phyloP scores from a whole-genome alignment of 2,113 vertebrate genomes.

The Arvicanthis niloticus region DNA sequence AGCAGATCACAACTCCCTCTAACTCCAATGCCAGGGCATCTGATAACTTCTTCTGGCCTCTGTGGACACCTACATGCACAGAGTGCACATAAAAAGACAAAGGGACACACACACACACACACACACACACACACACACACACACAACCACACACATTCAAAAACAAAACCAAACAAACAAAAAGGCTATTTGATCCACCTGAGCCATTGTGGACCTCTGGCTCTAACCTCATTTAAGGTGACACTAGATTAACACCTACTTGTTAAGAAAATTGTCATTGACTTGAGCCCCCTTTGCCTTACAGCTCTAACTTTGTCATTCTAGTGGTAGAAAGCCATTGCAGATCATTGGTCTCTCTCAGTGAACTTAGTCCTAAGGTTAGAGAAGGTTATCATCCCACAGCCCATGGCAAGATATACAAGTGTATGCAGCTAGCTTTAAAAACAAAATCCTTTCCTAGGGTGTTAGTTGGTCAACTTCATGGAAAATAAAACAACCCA shows the following conservation, averaged over 20 bases:
- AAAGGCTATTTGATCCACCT: neutral
- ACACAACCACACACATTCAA: neutral
- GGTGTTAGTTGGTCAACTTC: neutral
- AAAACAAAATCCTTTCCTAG: neutral
- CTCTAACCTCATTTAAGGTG: neutral
- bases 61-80: neutral
- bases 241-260: neutral
- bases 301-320: neutral
- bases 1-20: neutral
- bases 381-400: neutral
- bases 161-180: neutral
- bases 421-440: neutral
- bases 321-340: neutral
- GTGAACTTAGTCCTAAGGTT: neutral
- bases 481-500: neutral
- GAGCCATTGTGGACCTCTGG: neutral
- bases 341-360: neutral
- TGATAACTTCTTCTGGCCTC: neutral
- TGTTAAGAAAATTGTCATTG: neutral
- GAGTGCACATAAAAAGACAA: neutral
- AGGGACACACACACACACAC: neutral
- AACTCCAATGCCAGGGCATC: too few species aligned
- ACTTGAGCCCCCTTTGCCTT: neutral
- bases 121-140: neutral
- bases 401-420: neutral